A percentile compares a stretch with the other conserved stretches of the same genome.
phyloP scores from a whole-genome alignment of 2,113 vertebrate species.

The Hiodon alosoides region DNA sequence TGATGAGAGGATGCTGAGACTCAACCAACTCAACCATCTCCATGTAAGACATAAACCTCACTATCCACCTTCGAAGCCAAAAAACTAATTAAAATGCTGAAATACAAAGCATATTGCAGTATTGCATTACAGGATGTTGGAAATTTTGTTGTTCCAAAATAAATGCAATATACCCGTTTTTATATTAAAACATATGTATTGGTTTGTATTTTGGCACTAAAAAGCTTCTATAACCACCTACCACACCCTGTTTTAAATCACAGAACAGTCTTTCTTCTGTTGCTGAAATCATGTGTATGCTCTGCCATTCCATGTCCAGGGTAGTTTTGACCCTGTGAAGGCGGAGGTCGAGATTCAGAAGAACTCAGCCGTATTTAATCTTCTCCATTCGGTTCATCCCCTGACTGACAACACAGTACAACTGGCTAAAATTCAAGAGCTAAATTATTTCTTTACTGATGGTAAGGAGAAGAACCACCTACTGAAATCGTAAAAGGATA shows the following conservation, averaged over 20 bases:
- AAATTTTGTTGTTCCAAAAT: background rate
- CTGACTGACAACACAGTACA: constrained; percentile 43
- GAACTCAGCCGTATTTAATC: constrained; percentile 56
- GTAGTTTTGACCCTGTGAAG: constrained; percentile 59
- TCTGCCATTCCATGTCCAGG: background rate
- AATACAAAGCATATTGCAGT: no score
- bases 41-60: background rate
- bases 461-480: constrained; percentile 53
- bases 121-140: no score
- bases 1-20: constrained; percentile 57
- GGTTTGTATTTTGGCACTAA: background rate
- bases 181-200: background rate
- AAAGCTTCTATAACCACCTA: background rate
- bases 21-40: constrained; percentile 43
- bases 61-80: background rate
- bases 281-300: background rate
- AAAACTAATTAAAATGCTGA: no score
- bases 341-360: constrained; percentile 74
- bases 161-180: background rate
- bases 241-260: no score
- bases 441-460: constrained; percentile 72
- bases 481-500: background rate
- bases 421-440: constrained; percentile 69
- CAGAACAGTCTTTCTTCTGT: background rate
- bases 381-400: constrained; percentile 56